Evolutionary conservation across 2,113 vertebrate genomes (phyloP).

Genomic region (Stegastes partitus): DNA sequence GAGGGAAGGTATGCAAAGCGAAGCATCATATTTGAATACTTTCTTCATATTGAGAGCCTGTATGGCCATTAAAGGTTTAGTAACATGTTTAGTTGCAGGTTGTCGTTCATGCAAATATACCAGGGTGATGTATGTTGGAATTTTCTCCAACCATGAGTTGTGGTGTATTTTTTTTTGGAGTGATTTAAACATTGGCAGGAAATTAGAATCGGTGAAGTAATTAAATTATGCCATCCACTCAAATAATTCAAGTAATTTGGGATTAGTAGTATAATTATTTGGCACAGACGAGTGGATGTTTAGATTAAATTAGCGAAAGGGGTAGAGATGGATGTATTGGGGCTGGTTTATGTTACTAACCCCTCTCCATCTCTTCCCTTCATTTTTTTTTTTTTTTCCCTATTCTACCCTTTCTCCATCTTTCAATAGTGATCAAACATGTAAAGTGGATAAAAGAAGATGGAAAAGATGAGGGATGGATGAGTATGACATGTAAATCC

Average conservation of each 20-base stretch:
- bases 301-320: constrained; percentile 30
- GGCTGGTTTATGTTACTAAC: constrained; percentile 66
- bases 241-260: constrained; percentile 25
- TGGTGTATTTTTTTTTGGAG: constrained; percentile 3
- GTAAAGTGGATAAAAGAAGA: constrained; percentile 75
- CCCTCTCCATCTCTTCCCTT: constrained; percentile 67
- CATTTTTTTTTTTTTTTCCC: constrained; percentile 61
- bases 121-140: constrained; percentile 1
- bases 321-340: constrained; percentile 49
- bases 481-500: constrained; percentile 72
- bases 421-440: constrained; percentile 77
- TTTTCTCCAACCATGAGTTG: no score
- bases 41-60: constrained; percentile 11
- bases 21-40: background rate
- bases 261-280: constrained; percentile 30
- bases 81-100: constrained; percentile 20
- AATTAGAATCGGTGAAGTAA: constrained; percentile 6
- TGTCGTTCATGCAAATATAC: constrained; percentile 22
- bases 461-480: constrained; percentile 78
- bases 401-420: constrained; percentile 73
- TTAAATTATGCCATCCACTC: background rate
- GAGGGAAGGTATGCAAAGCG: constrained; percentile 89
- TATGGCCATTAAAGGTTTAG: constrained; percentile 25
- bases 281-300: constrained; percentile 16
- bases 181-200: constrained; percentile 18